Evolutionary conservation across 1,140 invertebrate genomes (phyloP).

Genomic region (Thaumatotibia leucotreta): DNA sequence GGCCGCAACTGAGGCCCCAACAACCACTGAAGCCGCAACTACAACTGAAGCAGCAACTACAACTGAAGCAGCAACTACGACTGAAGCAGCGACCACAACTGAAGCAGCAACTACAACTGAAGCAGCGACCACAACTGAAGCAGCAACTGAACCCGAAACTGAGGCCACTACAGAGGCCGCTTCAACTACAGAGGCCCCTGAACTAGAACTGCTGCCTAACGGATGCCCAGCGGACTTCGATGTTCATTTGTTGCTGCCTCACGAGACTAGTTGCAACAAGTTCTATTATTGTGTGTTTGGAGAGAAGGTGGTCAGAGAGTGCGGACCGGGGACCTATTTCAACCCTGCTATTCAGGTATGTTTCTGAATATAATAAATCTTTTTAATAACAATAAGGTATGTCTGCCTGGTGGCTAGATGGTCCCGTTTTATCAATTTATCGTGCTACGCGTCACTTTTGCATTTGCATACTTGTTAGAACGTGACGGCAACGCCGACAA

Average conservation of each 20-base stretch:
- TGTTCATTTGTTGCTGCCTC: not conserved
- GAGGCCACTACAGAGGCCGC: not conserved
- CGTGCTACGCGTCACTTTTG: too few relatives aligned
- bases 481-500: too few relatives aligned
- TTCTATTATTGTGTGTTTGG: conserved; percentile 33
- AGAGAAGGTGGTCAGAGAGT: conserved; percentile 19
- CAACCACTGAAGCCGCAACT: conserved; percentile 8
- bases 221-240: conserved; percentile 32
- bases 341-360: conserved; percentile 22
- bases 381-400: too few relatives aligned
- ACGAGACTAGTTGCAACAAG: conserved; percentile 18
- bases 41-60: conserved; percentile 7
- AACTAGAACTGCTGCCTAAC: not conserved
- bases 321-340: conserved; percentile 21
- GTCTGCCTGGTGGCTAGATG: too few relatives aligned
- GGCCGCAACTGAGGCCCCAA: not conserved
- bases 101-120: conserved; percentile 14
- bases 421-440: too few relatives aligned
- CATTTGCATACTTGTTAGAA: too few relatives aligned
- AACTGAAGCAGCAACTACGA: conserved; percentile 13
- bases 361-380: not conserved
- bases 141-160: not conserved
- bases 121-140: conserved; percentile 12
- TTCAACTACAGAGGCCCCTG: not conserved
- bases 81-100: not conserved